Percentiles rank a stretch among this genome's conserved stretches.
Evolutionary conservation across 2,797 vertebrate genomes (phyloP).

Genomic region (Syngnathus rostellatus): DNA sequence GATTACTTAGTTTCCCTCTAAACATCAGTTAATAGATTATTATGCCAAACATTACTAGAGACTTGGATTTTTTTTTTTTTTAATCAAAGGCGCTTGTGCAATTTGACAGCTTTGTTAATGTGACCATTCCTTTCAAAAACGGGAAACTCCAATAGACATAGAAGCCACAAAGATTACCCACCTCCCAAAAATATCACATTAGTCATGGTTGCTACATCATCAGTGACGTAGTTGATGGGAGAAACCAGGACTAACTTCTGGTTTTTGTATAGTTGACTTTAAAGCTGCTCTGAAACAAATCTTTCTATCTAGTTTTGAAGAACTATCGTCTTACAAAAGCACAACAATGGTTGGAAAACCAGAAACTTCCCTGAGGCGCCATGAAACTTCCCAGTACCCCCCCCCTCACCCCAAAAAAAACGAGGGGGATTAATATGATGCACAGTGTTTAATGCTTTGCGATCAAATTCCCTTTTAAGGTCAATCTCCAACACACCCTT

Average conservation of each 20-base stretch:
- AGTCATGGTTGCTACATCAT: conserved; percentile 22
- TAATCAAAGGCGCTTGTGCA: no score
- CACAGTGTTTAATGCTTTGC: conserved; percentile 9
- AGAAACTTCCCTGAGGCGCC: no score
- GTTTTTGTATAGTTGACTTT: neutral
- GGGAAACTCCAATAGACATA: neutral
- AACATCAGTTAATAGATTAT: no score
- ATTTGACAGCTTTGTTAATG: neutral
- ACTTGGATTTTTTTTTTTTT: no score
- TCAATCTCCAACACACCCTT: conserved; percentile 27
- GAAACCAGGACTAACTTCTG: neutral
- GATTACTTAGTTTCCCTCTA: no score
- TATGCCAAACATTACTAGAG: no score
- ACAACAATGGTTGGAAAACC: neutral
- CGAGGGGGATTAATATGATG: neutral
- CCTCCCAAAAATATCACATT: conserved; percentile 2
- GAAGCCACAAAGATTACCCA: neutral
- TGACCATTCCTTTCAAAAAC: neutral
- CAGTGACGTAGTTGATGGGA: neutral
- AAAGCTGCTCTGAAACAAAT: conserved; percentile 2
- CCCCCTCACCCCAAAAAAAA: no score
- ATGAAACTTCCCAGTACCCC: neutral
- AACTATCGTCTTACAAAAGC: neutral
- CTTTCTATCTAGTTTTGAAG: neutral
- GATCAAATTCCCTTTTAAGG: conserved; percentile 13